These are phyloP conservation scores for Pseudococcus viburni DNA, from an alignment of 2,888 invertebrate genomes.

Conservation along the genomic window DNA sequence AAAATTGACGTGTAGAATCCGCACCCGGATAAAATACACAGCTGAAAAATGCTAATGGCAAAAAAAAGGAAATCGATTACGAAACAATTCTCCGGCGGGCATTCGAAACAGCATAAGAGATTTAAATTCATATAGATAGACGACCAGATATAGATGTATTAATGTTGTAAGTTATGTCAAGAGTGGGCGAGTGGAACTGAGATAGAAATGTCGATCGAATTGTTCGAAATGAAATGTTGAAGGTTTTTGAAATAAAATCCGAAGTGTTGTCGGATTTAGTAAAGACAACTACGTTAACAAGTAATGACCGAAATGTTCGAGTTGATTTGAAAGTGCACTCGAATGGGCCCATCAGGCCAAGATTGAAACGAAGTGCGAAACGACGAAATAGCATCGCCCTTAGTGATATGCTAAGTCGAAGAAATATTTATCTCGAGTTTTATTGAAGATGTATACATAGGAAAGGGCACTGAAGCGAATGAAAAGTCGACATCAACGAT, in stretches of 20 bases:
- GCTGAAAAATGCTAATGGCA: too few relatives aligned
- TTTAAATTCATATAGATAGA: not conserved
- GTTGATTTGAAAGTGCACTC: constrained; percentile 9
- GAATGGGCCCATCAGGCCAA: not conserved
- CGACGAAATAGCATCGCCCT: constrained; percentile 5
- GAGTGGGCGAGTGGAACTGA: not conserved
- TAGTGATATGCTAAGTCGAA: not conserved
- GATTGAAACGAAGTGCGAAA: constrained; percentile 37
- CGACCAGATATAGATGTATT: not conserved
- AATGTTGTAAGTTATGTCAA: constrained; percentile 9
- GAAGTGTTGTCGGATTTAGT: constrained; percentile 3
- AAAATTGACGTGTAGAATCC: too few relatives aligned
- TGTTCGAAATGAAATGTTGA: not conserved
- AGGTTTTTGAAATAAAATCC: not conserved
- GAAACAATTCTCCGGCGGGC: not conserved
- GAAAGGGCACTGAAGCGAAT: not conserved
- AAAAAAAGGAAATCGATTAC: too few relatives aligned
- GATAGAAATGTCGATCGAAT: not conserved
- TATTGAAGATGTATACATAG: not conserved
- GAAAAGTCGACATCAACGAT: not conserved
- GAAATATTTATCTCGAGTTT: constrained; percentile 20
- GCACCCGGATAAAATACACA: too few relatives aligned
- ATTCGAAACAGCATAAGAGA: not conserved
- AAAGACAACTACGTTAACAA: not conserved
- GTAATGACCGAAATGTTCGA: constrained; percentile 25